These are phyloP conservation scores for Peromyscus eremicus DNA, from an alignment of 2,797 vertebrate species.

Conservation along the genomic window DNA sequence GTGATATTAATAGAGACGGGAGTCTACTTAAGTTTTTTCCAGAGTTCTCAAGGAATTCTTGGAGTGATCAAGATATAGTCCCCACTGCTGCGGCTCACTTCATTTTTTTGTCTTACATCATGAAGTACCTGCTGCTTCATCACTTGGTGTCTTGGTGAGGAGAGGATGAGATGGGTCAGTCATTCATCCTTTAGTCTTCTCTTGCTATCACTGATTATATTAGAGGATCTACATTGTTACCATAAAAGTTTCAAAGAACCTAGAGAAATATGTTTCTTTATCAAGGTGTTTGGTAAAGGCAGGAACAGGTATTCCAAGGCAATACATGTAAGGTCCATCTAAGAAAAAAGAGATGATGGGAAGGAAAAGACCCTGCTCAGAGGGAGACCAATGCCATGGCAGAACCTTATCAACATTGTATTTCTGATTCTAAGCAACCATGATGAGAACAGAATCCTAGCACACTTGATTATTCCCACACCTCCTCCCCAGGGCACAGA, in stretches of 20 bases:
- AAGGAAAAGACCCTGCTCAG: background rate
- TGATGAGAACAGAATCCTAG: background rate
- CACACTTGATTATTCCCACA: accelerated
- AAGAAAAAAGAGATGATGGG: background rate
- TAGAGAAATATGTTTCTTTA: background rate
- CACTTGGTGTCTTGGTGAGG: background rate
- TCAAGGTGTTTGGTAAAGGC: background rate
- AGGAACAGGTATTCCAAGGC: background rate
- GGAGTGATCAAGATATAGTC: background rate
- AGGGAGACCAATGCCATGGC: background rate
- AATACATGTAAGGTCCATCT: background rate
- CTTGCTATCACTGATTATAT: background rate
- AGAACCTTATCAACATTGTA: background rate
- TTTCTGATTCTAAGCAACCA: background rate
- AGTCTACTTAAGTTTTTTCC: background rate
- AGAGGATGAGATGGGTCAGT: background rate
- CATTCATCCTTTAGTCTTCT: background rate
- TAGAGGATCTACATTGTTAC: background rate
- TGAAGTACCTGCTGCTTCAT: background rate
- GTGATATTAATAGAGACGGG: background rate
- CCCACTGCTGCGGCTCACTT: background rate
- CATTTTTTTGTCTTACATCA: background rate
- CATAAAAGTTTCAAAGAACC: background rate
- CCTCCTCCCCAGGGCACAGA: background rate
- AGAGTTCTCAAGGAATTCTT: background rate